phyloP scores from a whole-genome alignment of 2,113 vertebrate species.

The Phalacrocorax carbo region DNA sequence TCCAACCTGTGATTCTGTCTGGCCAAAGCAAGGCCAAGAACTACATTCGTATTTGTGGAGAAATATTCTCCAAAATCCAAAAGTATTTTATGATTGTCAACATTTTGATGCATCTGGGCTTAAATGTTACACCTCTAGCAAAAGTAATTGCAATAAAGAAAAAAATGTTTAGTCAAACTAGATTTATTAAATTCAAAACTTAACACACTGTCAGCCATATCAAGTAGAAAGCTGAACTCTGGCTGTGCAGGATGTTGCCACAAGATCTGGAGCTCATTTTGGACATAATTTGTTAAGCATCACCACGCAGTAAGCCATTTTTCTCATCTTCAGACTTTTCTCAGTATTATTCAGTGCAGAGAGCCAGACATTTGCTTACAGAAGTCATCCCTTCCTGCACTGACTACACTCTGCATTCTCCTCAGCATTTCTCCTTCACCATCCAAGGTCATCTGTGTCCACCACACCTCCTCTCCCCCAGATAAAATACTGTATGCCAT shows the following conservation, averaged over 20 bases:
- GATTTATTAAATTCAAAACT: neutral
- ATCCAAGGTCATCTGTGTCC: neutral
- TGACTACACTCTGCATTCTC: neutral
- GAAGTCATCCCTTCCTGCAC: neutral
- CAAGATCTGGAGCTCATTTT: neutral
- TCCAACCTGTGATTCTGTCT: neutral
- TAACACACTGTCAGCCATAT: neutral
- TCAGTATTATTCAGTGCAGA: neutral
- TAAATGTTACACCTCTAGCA: neutral
- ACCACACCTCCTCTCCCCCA: neutral
- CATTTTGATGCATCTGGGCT: neutral
- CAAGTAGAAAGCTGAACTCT: neutral
- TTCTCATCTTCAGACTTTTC: neutral
- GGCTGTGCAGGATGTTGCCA: neutral
- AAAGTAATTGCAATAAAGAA: neutral
- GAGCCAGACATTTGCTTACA: rapidly evolving
- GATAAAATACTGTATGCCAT: neutral
- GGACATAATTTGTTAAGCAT: neutral
- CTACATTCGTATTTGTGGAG: neutral
- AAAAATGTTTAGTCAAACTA: neutral
- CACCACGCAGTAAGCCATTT: neutral
- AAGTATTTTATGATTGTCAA: neutral
- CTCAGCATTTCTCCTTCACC: neutral
- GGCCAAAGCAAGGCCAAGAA: neutral
- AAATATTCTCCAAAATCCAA: neutral